Evolutionary conservation across 1,140 invertebrate genomes (phyloP), one percentile per base, ranked within the genome.

Genomic region (Teleopsis dalmanni): DNA sequence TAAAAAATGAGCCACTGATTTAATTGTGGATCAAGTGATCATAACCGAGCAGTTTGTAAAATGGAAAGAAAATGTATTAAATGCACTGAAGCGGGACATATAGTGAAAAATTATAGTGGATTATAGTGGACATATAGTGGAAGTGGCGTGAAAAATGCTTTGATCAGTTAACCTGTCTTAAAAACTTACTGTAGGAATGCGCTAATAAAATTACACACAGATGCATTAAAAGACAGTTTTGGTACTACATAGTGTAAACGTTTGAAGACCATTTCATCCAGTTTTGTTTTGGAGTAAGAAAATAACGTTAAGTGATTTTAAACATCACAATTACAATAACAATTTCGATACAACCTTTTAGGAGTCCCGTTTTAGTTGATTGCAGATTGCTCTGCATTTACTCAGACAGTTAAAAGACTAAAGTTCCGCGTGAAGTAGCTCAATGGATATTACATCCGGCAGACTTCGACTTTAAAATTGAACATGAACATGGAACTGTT

Each of bases 301-400:
- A 23, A 65, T 75, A 3, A 57, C 51, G 13, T 6, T 23, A 49
- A 6, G 75, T 78, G 56, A 52, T 31, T 16, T n/a, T n/a, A 68
- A 66, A 41, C 73, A 66, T 51, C 52, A 55, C 11, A 69, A 63
- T 47, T 60, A 60, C 50, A 51, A 13, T 50, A 56, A 37, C 56
- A 56, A 19, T 59, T 60, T 38, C 50, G 55, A 7, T 50, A 62
- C 8, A 47, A 54, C 37, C 27, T 54, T 11, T 14, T 54, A 11
- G 52, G 52, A 7, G 42, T 31, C 9, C 1, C 34, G 2, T 54
- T 54, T 41, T 47, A 47, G 31, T 16, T 51, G 9, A 25, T 54
- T 4, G 48, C 48, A 8, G 63, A 69, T 50, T 71, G 64, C 43
- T n/a, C 50, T 50, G 65, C 65, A 18, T 69, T 72, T 37, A 47